Evolutionary conservation across 2,113 vertebrate genomes (phyloP), one percentile per base, ranked within the genome.

Genomic region (Riparia riparia): DNA sequence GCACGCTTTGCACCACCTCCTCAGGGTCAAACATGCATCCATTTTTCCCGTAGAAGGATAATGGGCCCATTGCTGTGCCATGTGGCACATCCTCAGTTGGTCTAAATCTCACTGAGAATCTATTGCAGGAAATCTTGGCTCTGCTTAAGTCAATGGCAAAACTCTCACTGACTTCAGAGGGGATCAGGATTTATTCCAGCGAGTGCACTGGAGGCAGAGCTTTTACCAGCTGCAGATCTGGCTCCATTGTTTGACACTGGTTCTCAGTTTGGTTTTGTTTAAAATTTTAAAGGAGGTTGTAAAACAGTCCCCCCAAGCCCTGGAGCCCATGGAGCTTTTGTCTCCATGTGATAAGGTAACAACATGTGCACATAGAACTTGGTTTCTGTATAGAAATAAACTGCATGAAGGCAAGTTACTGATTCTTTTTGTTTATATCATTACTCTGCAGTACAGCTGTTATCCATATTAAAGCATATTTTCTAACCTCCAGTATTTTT

Each of bases 391-490:
- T 39, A 69, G 84, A 90, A 91, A 79, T 66, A 34, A 88, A 72
- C 66, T 51, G 56, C 21, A 14, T 12, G 44, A 76, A 88, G 51
- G 56, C 71, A 93, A 93, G 54, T 66, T 45, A 49, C 76, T 49
- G 60, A 56, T 82, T 73, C 73, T 78, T 71, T 88, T 96, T 95
- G 72, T 90, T 92, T 95, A 45, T 86, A 60, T 72, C 60, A 89
- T 93, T 78, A 51, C 80, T 83, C 41, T 84, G 61, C 44, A 78
- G 60, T 86, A 86, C 96, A 95, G 93, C 92, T 94, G 93, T 90
- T 94, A 82, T 68, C 76, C 72, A 74, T 69, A 95, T 92, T 94
- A 94, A 66, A 86, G 53, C 53, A 61, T 73, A 81, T 78, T 96
- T 96, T 81, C 72, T 96, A 95, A 86, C 31, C 41, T 90, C n/a